These are phyloP conservation scores for Cancer borealis DNA, from an alignment of 2,888 invertebrate genomes.

Conservation along the genomic window DNA sequence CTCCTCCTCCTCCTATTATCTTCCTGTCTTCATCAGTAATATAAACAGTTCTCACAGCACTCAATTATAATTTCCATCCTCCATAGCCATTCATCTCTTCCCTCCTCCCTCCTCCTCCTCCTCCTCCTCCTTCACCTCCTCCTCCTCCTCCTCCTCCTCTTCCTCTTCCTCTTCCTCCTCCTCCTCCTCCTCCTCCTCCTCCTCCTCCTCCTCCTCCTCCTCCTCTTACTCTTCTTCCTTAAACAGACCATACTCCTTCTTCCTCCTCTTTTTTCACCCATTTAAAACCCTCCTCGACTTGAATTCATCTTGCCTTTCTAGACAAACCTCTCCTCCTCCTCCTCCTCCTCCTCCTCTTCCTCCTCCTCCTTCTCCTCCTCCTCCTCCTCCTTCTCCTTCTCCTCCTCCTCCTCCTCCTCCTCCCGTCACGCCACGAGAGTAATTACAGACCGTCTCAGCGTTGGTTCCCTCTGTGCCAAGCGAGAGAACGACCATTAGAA, in stretches of 20 bases:
- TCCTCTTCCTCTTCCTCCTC: neutral
- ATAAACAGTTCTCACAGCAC: neutral
- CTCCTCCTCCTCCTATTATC: neutral
- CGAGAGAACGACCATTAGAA: neutral
- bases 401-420: neutral
- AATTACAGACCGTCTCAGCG: neutral
- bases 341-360: neutral
- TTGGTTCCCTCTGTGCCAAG: neutral
- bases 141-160: neutral
- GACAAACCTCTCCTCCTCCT: neutral
- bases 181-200: too few relatives aligned
- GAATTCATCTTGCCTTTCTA: neutral
- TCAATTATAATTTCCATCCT: conserved; percentile 1
- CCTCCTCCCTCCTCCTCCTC: neutral
- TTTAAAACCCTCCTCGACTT: neutral
- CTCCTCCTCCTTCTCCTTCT: neutral
- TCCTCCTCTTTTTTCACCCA: neutral
- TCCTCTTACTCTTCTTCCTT: neutral
- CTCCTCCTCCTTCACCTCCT: neutral
- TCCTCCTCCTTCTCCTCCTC: neutral
- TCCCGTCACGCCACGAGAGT: neutral
- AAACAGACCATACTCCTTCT: neutral
- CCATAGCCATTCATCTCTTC: neutral
- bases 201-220: neutral
- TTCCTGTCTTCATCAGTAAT: neutral